phyloP scores from a whole-genome alignment of 2,888 invertebrate species.

The Trilocha varians region DNA sequence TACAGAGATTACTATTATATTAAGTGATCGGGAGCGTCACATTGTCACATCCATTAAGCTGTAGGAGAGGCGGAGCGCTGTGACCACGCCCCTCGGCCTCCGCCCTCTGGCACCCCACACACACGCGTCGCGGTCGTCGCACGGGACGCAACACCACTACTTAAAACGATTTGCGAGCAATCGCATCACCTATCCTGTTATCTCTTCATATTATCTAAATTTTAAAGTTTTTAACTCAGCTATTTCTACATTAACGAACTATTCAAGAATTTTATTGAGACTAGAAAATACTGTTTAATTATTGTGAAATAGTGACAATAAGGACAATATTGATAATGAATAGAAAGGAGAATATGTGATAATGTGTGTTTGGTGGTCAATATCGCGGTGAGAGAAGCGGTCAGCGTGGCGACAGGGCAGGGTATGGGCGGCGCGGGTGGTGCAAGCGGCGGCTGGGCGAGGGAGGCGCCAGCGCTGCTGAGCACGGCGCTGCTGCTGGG shows the following conservation, averaged over 20 bases:
- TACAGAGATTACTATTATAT: conserved; percentile 60
- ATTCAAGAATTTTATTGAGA: background rate
- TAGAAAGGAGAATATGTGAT: conserved; percentile 19
- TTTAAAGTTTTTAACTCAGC: background rate
- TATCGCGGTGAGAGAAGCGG: conserved; percentile 24
- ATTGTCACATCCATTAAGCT: conserved; percentile 69
- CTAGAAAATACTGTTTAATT: background rate
- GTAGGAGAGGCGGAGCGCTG: conserved; percentile 40
- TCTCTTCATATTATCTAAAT: conserved; percentile 18
- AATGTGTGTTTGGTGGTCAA: conserved; percentile 21
- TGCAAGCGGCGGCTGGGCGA: conserved; percentile 53
- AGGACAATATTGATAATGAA: conserved; percentile 11
- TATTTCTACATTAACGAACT: too few species aligned
- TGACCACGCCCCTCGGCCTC: conserved; percentile 41
- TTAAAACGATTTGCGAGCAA: conserved; percentile 62
- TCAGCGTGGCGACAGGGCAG: conserved; percentile 51
- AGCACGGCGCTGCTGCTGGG: conserved; percentile 69
- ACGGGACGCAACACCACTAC: conserved; percentile 23
- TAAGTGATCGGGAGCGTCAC: conserved; percentile 58
- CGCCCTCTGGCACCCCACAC: conserved; percentile 30
- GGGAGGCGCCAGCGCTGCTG: conserved; percentile 63
- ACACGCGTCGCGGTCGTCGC: conserved; percentile 20
- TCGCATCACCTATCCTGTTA: conserved; percentile 56
- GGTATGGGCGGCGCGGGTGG: conserved; percentile 44
- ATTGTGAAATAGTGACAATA: background rate